Evolutionary conservation across 2,888 invertebrate species (phyloP), one percentile per base, ranked within the genome.

Genomic region (Tipula vernalis): DNA sequence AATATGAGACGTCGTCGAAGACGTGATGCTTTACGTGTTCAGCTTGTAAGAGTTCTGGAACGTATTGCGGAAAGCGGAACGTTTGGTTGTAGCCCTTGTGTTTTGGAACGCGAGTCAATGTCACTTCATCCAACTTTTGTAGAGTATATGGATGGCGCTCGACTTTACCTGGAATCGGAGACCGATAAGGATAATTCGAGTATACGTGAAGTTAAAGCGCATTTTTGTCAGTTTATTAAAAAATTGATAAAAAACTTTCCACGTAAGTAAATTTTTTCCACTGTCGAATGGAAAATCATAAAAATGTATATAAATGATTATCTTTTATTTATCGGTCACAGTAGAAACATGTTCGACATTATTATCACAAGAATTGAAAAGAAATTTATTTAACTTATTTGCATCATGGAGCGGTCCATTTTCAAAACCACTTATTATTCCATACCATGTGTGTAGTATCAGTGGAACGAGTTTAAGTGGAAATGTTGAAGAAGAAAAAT

Each of bases 221-320:
- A 98, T 89, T 99, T 99, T 91, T 98, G 98, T 88, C 96, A 97
- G 91, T 98, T 99, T 91, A 95, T 99, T 89, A 94, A 96, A 36
- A 97, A 98, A 90, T 96, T 99, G 92, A 96, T 99, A 89, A 97
- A 96, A 90, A 97, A 97, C 91, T 98, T 98, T 90, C 96, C 97
- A 87, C 90, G 98, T 98, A 92, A 94, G 96, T 93, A 87, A 87
- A 86, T 87, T 86, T 42, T 85, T 8, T 83, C 15, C 15, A 8
- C 87, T 84, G 42, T 88, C 87, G 41, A 57, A 39, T 41, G 84
- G 86, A 85, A 84, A 42, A 83, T 47, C n/a, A 41, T 47, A 57
- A 28, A 28, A 28, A 36, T 51, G 10, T 83, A 71, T 87, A 15
- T 13, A 36, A 5, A 57, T 86, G 71, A 83, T 87, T 87, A 88